phyloP scores from a whole-genome alignment of 2,888 invertebrate genomes.

The Aphrophora alni region DNA sequence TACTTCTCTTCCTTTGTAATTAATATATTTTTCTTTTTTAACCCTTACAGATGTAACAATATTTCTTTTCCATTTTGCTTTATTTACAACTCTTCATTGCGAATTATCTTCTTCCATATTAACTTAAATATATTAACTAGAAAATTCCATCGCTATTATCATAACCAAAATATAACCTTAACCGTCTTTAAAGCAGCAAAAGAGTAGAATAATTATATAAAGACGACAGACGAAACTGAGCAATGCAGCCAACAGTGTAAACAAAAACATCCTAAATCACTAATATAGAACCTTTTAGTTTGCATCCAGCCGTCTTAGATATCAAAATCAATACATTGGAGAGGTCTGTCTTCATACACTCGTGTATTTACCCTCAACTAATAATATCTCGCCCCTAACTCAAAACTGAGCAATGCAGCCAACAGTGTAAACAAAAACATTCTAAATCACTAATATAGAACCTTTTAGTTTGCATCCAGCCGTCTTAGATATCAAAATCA shows the following conservation, averaged over 20 bases:
- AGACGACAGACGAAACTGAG: constrained; percentile 1
- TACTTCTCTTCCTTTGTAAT: neutral
- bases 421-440: no score
- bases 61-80: constrained; percentile 14
- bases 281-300: neutral
- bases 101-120: neutral
- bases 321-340: constrained; percentile 1
- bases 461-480: no score
- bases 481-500: no score
- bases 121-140: neutral
- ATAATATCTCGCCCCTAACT: no score
- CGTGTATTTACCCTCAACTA: no score
- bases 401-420: no score
- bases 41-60: neutral
- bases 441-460: no score
- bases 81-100: neutral
- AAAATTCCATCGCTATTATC: neutral
- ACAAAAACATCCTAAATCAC: neutral
- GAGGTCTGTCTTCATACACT: constrained; percentile 2
- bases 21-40: neutral
- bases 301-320: neutral
- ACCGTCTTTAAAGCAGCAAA: neutral
- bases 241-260: constrained; percentile 9
- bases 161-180: neutral
- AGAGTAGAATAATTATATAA: neutral